Conservation (phyloP, 1,140 invertebrate genomes). For the Drosophila nigrodunni region DNA sequence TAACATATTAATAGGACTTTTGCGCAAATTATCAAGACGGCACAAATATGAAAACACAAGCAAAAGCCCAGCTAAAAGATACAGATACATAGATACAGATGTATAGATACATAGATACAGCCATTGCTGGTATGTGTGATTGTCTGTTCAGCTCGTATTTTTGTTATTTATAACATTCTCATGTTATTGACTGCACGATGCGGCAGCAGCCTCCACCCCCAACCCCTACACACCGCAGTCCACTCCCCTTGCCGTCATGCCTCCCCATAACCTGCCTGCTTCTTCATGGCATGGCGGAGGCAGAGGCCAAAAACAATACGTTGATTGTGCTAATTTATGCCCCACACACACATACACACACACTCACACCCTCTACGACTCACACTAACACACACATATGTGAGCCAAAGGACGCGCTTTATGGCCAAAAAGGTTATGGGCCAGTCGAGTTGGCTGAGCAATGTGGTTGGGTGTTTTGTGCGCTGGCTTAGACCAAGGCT, state of each 20-base stretch:
- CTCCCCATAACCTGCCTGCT: slow-evolving; percentile 4
- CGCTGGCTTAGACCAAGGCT: slow-evolving; percentile 43
- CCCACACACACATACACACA: slow-evolving; percentile 41
- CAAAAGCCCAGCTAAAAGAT: slow-evolving; percentile 8
- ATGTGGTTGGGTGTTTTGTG: neutral
- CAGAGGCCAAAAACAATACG: slow-evolving; percentile 71
- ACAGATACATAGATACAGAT: slow-evolving; percentile 26
- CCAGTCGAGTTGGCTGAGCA: slow-evolving; percentile 31
- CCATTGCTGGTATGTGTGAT: neutral
- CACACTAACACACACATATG: slow-evolving; percentile 9
- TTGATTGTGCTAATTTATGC: slow-evolving; percentile 83
- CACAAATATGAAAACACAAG: slow-evolving; percentile 66
- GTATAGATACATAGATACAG: slow-evolving; percentile 5
- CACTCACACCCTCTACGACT: neutral
- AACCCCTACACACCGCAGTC: neutral
- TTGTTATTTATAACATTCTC: slow-evolving; percentile 81
- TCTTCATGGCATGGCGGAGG: slow-evolving; percentile 53
- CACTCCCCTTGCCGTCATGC: neutral
- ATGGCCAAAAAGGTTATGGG: slow-evolving; percentile 75
- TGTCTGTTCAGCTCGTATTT: slow-evolving; percentile 56
- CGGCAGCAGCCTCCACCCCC: slow-evolving; percentile 13
- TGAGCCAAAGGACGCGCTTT: slow-evolving; percentile 65
- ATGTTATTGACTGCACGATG: slow-evolving; percentile 74
- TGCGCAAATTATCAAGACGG: slow-evolving; percentile 77
- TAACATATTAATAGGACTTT: slow-evolving; percentile 83